Percentiles rank a stretch among this genome's conserved stretches.
These are phyloP conservation scores for Anser brachyrhynchus DNA, from an alignment of 2,113 vertebrate species.

Conservation along the genomic window DNA sequence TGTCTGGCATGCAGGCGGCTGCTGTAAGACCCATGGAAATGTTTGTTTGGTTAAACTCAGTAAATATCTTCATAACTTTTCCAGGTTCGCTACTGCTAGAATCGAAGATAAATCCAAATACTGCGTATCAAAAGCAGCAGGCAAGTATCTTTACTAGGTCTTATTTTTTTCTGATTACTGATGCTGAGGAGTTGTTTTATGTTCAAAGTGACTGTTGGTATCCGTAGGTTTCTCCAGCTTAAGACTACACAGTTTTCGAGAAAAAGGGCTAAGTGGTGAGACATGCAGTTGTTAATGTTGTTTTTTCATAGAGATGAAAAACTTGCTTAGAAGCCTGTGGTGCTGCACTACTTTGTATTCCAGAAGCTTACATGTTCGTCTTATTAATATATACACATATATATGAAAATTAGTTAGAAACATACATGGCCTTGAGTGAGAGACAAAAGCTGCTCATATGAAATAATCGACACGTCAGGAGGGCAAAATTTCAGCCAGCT, in stretches of 20 bases:
- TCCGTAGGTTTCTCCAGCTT: too few species aligned
- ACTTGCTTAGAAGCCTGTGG: neutral
- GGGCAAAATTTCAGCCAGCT: neutral
- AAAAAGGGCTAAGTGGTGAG: neutral
- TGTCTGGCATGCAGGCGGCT: neutral
- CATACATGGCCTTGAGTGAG: accelerated
- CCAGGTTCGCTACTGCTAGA: slow-evolving; percentile 95
- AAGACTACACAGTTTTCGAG: neutral
- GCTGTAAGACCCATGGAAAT: neutral
- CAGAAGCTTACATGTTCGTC: neutral
- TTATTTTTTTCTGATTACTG: neutral
- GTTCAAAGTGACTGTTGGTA: neutral
- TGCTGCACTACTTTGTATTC: neutral
- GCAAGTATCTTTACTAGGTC: slow-evolving; percentile 79
- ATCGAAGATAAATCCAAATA: slow-evolving; percentile 98
- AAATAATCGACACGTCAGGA: neutral
- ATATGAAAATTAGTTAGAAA: neutral
- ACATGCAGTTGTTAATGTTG: neutral
- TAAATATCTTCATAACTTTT: slow-evolving; percentile 63
- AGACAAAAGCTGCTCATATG: neutral
- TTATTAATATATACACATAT: too few species aligned
- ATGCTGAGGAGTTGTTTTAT: neutral
- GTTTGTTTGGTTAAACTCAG: slow-evolving; percentile 8
- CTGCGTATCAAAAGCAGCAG: slow-evolving; percentile 99
- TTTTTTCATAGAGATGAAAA: slow-evolving; percentile 17